Evolutionary conservation across 1,140 invertebrate genomes (phyloP), one percentile per base, ranked within the genome.

Genomic region (Drosophila sucinea): DNA sequence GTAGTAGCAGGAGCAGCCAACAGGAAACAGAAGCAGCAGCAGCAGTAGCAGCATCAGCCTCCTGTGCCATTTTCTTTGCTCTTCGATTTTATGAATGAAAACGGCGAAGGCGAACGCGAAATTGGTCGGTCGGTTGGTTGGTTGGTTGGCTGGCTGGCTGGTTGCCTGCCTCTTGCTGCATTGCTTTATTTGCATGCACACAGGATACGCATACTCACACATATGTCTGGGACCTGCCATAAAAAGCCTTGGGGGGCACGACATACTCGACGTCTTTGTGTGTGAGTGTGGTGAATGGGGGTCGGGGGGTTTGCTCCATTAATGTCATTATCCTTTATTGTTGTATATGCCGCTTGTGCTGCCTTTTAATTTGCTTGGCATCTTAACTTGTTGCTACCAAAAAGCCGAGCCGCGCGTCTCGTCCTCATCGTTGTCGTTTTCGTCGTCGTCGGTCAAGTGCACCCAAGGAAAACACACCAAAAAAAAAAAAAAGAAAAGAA

Each of bases 51-150:
- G 63, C 63, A 56, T 44, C 74, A 61, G 54, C 64, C 54, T 66
- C 64, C 72, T 76, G 68, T 71, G 68, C 72, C 73, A 68, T 75
- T 79, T 78, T 79, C 76, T 79, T 79, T 76, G 68, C 73, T 75
- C 76, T 79, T 79, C 76, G 76, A 79, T 79, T 79, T 79, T 79
- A 79, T 79, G 76, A 79, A 79, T 79, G 76, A 75, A 79, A 79
- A 68, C 72, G 76, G 44, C 75, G 75, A 77, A 74, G 75, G 71
- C 71, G 75, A 74, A 74, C 75, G 75, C 75, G 75, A 77, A 51
- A 72, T 77, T 73, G 74, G 74, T 73, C 51, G 58, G 17, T 73
- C 66, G 56, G 8, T 69, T 74, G 61, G 33, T 77, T 73, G 74
- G 74, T 64, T 40, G 57, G 11, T 73, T 73, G 54, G 60, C 40